Evolutionary conservation across 2,113 vertebrate genomes (phyloP).

Genomic region (Cairina moschata): DNA sequence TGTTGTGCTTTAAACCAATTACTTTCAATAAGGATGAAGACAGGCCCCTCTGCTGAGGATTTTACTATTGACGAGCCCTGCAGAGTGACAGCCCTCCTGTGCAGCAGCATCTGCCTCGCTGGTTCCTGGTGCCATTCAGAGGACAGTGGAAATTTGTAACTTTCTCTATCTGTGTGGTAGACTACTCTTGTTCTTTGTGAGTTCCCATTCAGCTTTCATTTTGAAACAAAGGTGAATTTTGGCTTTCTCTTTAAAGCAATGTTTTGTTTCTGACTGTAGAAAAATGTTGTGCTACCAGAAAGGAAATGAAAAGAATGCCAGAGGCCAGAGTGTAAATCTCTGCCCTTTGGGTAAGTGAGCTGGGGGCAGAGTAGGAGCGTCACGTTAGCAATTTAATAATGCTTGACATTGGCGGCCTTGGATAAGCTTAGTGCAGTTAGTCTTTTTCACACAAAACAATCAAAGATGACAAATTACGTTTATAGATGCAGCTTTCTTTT

Average conservation of each 20-base stretch:
- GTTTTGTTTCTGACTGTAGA: background rate
- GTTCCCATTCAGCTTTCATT: background rate
- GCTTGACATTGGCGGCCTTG: background rate
- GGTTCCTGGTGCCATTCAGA: background rate
- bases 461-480: background rate
- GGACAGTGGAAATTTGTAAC: fast-evolving
- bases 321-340: background rate
- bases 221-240: background rate
- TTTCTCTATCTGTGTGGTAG: background rate
- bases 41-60: background rate
- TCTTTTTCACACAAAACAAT: background rate
- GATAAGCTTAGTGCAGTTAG: background rate
- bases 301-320: background rate
- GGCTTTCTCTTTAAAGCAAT: background rate
- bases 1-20: background rate
- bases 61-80: background rate
- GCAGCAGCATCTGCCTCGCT: background rate
- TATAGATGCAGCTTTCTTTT: background rate
- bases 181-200: background rate
- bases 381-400: background rate
- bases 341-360: background rate
- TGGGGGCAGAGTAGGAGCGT: background rate
- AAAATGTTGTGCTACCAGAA: background rate
- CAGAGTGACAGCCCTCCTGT: background rate
- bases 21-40: background rate